These are phyloP conservation scores for Siniperca scherzeri DNA, from an alignment of 2,797 vertebrate species.

Conservation along the genomic window DNA sequence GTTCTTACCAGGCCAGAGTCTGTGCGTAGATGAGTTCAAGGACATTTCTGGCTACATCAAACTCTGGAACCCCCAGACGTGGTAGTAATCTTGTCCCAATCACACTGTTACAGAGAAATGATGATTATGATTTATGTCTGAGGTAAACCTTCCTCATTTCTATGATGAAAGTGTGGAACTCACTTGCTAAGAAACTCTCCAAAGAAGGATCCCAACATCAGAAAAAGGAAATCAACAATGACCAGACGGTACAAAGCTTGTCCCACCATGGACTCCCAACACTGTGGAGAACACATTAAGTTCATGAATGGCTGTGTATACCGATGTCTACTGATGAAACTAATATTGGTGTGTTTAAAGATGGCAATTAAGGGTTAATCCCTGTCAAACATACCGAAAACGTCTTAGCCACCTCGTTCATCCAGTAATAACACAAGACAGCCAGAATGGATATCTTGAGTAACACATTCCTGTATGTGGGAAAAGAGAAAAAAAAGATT, in stretches of 20 bases:
- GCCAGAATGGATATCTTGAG: conserved; percentile 93
- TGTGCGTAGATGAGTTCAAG: conserved; percentile 96
- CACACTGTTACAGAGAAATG: conserved; percentile 81
- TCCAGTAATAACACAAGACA: conserved; percentile 95
- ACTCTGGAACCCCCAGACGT: conserved; percentile 90
- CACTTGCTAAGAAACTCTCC: conserved; percentile 96
- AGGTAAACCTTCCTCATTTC: neutral
- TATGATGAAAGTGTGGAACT: conserved; percentile 42
- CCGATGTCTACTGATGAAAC: neutral
- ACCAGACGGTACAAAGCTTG: conserved; percentile 95
- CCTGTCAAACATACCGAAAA: conserved; percentile 68
- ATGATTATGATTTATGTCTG: neutral
- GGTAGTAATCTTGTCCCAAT: conserved; percentile 85
- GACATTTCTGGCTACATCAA: conserved; percentile 95
- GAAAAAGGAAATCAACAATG: conserved; percentile 94
- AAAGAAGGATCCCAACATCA: conserved; percentile 92
- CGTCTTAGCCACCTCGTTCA: conserved; percentile 79
- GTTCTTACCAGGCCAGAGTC: conserved; percentile 92
- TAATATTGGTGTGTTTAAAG: neutral
- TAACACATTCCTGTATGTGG: conserved; percentile 87
- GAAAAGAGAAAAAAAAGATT: conserved; percentile 1
- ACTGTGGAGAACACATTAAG: conserved; percentile 80
- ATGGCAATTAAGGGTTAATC: neutral
- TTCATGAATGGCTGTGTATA: neutral
- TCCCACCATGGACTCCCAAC: conserved; percentile 95